phyloP scores from a whole-genome alignment of 2,888 invertebrate genomes.

The Tanaodytes sp. region DNA sequence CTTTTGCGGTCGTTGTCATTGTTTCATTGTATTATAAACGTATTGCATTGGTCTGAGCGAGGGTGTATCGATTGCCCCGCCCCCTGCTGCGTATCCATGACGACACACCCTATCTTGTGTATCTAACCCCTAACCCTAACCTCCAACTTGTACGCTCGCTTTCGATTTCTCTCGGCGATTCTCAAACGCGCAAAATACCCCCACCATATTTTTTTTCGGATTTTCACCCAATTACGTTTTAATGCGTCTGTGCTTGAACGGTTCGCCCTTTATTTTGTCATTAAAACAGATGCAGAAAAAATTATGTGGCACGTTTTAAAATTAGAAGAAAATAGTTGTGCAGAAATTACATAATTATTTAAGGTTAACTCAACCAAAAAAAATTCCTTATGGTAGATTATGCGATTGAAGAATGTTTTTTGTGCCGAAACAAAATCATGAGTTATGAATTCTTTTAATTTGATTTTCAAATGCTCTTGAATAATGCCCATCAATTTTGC shows the following conservation, averaged over 20 bases:
- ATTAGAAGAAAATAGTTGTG: neutral
- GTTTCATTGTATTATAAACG: conserved; percentile 69
- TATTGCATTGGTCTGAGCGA: conserved; percentile 75
- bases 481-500: conserved; percentile 8
- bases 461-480: neutral
- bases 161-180: conserved; percentile 43
- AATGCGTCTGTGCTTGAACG: neutral
- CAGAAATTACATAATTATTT: neutral
- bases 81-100: conserved; percentile 77
- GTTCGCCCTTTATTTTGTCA: neutral
- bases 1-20: conserved; percentile 65
- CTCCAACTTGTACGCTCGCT: conserved; percentile 63
- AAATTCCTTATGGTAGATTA: too few relatives aligned
- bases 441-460: too few relatives aligned
- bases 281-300: too few relatives aligned
- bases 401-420: too few relatives aligned
- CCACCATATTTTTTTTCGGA: neutral
- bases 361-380: neutral
- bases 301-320: too few relatives aligned
- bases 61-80: conserved; percentile 83
- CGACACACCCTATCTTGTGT: conserved; percentile 73
- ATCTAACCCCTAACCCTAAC: conserved; percentile 68
- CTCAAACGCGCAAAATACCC: conserved; percentile 10
- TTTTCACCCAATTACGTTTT: neutral
- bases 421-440: too few relatives aligned